phyloP scores from a whole-genome alignment of 2,888 invertebrate species.

The Hanleya hanleyi region DNA sequence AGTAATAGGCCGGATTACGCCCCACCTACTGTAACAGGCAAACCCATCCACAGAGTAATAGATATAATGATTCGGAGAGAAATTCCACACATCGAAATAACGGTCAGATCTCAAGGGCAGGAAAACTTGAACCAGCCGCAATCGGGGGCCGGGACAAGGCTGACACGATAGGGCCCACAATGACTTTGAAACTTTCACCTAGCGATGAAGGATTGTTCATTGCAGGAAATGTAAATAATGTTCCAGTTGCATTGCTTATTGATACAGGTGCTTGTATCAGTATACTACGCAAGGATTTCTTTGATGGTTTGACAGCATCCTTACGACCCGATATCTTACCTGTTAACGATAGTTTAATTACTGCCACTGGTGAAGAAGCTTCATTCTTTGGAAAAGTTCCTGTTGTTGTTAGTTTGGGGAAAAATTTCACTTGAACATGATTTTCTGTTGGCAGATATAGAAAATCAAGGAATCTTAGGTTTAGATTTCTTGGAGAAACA shows the following conservation, averaged over 20 bases:
- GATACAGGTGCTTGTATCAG: constrained; percentile 22
- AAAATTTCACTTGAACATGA: background rate
- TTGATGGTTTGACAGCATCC: background rate
- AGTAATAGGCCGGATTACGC: background rate
- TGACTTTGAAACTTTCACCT: background rate
- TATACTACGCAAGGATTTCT: background rate
- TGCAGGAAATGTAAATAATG: constrained; percentile 4
- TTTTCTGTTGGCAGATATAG: background rate
- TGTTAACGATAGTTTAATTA: background rate
- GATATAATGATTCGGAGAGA: background rate
- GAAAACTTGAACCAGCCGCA: background rate
- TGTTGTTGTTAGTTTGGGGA: background rate
- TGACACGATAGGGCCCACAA: constrained; percentile 4
- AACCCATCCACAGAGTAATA: background rate
- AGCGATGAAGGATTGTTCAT: constrained; percentile 17
- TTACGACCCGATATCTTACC: background rate
- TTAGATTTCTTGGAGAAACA: background rate
- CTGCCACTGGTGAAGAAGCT: background rate
- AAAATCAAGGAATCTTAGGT: background rate
- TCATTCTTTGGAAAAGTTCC: background rate
- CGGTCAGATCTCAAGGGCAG: background rate
- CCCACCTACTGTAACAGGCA: background rate
- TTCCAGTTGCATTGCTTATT: constrained; percentile 14
- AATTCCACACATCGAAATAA: background rate
- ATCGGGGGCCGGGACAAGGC: constrained; percentile 12